Evolutionary conservation across 2,113 vertebrate genomes (phyloP), one percentile per base, ranked within the genome.

Genomic region (Penelope pileata): DNA sequence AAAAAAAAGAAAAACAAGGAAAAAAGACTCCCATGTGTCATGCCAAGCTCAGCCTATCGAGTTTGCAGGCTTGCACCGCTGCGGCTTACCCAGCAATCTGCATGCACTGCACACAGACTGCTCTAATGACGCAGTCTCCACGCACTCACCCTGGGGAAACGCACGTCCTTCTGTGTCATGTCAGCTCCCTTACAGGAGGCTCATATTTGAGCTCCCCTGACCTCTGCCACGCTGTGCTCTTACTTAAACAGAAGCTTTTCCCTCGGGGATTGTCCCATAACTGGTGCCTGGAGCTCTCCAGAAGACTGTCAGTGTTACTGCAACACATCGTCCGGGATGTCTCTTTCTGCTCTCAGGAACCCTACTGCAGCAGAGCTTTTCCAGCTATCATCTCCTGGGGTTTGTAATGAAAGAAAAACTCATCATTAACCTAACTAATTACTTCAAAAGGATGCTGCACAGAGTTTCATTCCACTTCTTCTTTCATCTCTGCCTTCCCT

Each of bases 111-210:
- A 42, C 45, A 43, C 12, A 63, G 91, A 47, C 4, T 43, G 34
- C 59, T 43, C 34, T 11, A 8, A 63, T 2, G 13, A 50, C 15
- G 47, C 7, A 14, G 19, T 1, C 45, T 8, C 14, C 18, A 29
- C 5, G 56, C 50, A 54, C 10, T 32, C 2, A 6, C 38, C 26
- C 23, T 13, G 19, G n/a, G 45, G 30, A 83, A 12, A 13, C 0
- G 0, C 36, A 19, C 0, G 0, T 24, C 4, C 9, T 54, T 19
- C 50, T 43, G 21, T 19, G 32, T 9, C 10, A 12, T 42, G 32
- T 0, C 0, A 79, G 70, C 56, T 68, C 60, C 0, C 0, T 42
- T 29, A 7, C 32, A 51, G 22, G 36, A n/a, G 22, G 70, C 53
- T 21, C 51, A n/a, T 24, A 30, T 36, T 3, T 5, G 45, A 62